A percentile compares a stretch with the other conserved stretches of the same genome.
phyloP scores from a whole-genome alignment of 2,113 vertebrate species.

The Chiloscyllium plagiosum region DNA sequence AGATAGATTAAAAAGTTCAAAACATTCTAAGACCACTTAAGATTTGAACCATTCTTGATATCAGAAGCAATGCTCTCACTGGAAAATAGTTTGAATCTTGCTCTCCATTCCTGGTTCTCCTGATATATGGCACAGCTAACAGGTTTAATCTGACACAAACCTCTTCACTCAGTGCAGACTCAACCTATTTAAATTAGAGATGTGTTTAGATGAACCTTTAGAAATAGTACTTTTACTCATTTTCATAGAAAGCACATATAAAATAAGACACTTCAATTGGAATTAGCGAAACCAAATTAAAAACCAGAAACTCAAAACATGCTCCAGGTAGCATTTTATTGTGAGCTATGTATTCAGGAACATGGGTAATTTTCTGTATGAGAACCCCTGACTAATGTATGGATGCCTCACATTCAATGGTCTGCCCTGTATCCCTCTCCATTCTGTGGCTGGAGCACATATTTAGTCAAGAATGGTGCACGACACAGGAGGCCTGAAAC shows the following conservation, averaged over 20 bases:
- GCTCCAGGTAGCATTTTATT: neutral
- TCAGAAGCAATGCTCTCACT: neutral
- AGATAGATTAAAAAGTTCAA: neutral
- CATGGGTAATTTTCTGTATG: neutral
- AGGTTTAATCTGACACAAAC: neutral
- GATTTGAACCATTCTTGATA: neutral
- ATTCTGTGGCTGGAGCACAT: neutral
- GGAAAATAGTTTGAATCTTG: neutral
- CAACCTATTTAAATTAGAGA: neutral
- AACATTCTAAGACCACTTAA: neutral
- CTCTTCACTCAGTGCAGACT: neutral
- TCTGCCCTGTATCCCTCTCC: neutral
- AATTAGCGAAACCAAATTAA: neutral
- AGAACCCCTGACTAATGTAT: neutral
- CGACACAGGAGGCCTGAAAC: neutral
- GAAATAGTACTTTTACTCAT: neutral
- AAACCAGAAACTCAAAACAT: neutral
- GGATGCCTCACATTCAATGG: neutral
- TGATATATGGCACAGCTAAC: neutral
- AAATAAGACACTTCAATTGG: neutral
- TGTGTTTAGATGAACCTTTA: neutral
- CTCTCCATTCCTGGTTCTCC: neutral
- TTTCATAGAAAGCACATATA: neutral
- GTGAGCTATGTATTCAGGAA: neutral
- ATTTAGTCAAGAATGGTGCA: neutral